Evolutionary conservation across 2,113 vertebrate species (phyloP).

Genomic region (Oreochromis niloticus): DNA sequence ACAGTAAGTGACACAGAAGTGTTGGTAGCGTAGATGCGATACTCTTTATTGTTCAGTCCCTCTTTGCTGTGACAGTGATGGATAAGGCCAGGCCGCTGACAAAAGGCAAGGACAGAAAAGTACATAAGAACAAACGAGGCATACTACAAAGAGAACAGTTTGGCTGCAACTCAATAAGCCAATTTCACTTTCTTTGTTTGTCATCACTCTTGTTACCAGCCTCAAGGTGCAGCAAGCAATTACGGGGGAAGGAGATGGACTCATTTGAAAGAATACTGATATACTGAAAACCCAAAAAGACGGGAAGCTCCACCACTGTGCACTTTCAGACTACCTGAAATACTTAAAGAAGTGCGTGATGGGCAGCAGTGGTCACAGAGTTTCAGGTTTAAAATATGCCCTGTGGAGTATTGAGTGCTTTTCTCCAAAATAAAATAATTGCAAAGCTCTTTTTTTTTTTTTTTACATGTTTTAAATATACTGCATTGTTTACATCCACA

Average conservation of each 20-base stretch:
- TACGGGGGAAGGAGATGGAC: not conserved
- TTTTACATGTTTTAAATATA: not conserved
- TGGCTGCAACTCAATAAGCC: not conserved
- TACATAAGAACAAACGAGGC: not conserved
- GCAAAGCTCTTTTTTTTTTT: not conserved
- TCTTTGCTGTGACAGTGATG: constrained; percentile 11
- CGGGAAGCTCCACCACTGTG: not conserved
- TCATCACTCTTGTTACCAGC: not conserved
- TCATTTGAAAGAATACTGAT: not conserved
- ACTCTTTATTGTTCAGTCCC: constrained; percentile 30
- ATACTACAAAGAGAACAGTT: not conserved
- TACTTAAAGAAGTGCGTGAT: not conserved
- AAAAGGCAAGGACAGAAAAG: constrained; percentile 21
- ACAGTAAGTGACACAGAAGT: not conserved
- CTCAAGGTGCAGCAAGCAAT: not conserved
- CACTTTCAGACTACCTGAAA: not conserved
- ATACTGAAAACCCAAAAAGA: not conserved
- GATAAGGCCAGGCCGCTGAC: constrained; percentile 16
- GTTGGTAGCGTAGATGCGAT: not conserved
- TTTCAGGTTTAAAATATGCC: not conserved
- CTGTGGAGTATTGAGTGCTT: not conserved
- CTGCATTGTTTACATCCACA: not conserved
- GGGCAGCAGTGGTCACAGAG: not conserved
- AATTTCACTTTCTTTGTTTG: not conserved
- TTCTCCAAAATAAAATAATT: not conserved